These are phyloP conservation scores for Eulemur mongoz DNA, from an alignment of 2,797 vertebrate species.

Conservation along the genomic window DNA sequence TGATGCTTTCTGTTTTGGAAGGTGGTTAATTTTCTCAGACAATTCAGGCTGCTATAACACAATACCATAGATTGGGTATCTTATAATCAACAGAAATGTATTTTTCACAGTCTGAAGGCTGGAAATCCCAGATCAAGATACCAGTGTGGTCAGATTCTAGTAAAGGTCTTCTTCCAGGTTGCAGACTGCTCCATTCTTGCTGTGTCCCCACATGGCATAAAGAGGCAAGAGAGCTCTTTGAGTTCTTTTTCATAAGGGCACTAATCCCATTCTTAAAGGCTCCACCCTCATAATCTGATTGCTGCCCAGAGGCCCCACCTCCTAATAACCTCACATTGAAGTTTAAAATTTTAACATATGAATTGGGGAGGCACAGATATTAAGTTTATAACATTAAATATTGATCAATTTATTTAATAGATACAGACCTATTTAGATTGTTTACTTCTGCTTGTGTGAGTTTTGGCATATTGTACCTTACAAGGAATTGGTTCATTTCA, in stretches of 20 bases:
- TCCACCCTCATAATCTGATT: neutral
- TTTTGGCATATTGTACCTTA: neutral
- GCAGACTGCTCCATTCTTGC: neutral
- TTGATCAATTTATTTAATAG: neutral
- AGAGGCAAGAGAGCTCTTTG: neutral
- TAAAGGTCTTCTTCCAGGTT: neutral
- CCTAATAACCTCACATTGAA: neutral
- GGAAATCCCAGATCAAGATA: neutral
- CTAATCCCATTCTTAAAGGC: neutral
- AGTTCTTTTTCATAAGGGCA: neutral
- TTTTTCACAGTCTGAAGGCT: neutral
- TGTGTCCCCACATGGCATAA: neutral
- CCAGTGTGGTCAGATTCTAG: neutral
- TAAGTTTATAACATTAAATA: neutral
- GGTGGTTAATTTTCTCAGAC: neutral
- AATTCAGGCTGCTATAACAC: neutral
- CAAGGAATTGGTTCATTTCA: neutral
- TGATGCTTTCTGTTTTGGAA: neutral
- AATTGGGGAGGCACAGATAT: neutral
- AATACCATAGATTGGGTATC: neutral
- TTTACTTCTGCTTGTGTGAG: neutral
- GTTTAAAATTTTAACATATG: neutral
- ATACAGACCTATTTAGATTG: neutral
- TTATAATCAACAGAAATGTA: neutral
- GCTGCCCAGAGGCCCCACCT: neutral